Evolutionary conservation across 2,113 vertebrate species (phyloP), one percentile per base, ranked within the genome.

Genomic region (Progne subis): DNA sequence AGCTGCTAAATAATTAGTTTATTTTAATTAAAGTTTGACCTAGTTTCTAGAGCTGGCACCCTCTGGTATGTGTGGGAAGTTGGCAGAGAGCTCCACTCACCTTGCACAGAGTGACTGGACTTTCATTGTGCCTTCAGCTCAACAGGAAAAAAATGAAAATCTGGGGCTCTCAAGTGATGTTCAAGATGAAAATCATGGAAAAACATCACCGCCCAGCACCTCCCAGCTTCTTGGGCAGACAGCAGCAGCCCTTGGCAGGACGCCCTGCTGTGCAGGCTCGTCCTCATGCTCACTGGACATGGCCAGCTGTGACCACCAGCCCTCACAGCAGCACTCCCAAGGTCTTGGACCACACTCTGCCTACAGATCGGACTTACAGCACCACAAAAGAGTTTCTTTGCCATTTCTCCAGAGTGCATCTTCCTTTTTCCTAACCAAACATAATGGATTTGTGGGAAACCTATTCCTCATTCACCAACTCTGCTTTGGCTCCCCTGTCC

Each of bases 11-110:
- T 59, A 77, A 93, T 43, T 19, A 29, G 67, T 37, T 91, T 76
- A 14, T 69, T 96, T 90, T 88, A 90, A 97, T 79, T 86, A 15
- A 94, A 92, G 55, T 81, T 12, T 72, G 75, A 84, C 57, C 32
- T 2, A 53, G 72, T 96, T 91, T 86, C 63, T 78, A 49, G 77
- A 83, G 77, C 46, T 92, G 67, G 55, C 34, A 84, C 44, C 65
- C 23, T 6, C 60, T 55, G 69, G 20, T 0, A 2, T 0, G 1
- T 0, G 0, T n/a, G 32, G 37, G 61, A 69, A 50, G 39, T 1
- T n/a, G 67, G 72, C 61, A 77, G 43, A 69, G 4, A 67, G 49
- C 28, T 63, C 37, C 37, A 11, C 9, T 25, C 80, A 52, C 24
- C 65, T 29, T 0, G 1, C 60, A 43, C 26, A 25, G 41, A 56